These are phyloP conservation scores for Scaptomyza hsui DNA, from an alignment of 1,140 invertebrate species.

Conservation along the genomic window DNA sequence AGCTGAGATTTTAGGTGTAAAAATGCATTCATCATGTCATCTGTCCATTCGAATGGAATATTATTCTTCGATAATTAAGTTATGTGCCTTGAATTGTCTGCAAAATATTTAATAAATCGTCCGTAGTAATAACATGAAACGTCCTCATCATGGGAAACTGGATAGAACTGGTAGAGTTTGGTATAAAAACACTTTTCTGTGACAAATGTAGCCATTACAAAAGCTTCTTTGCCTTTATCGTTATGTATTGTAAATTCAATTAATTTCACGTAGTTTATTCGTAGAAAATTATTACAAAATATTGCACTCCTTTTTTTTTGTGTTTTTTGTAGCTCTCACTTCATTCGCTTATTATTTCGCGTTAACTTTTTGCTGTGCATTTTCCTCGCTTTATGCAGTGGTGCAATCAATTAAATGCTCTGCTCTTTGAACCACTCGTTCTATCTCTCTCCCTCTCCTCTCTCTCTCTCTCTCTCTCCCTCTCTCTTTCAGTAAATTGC, in stretches of 20 bases:
- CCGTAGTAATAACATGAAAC: too few relatives aligned
- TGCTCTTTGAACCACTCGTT: slow-evolving; percentile 16
- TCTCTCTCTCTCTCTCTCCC: background rate
- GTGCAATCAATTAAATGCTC: slow-evolving; percentile 46
- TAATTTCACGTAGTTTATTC: background rate
- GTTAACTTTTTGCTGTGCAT: slow-evolving; percentile 19
- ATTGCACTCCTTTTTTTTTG: slow-evolving; percentile 4
- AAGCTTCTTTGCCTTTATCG: background rate
- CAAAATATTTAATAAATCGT: too few relatives aligned
- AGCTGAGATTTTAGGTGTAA: too few relatives aligned
- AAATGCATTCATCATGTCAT: too few relatives aligned
- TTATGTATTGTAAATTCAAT: slow-evolving; percentile 5
- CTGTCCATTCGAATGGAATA: too few relatives aligned
- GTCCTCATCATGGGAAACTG: too few relatives aligned
- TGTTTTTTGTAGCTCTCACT: background rate
- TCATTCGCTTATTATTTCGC: slow-evolving; percentile 10
- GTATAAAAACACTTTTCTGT: too few relatives aligned
- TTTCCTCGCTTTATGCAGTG: slow-evolving; percentile 14
- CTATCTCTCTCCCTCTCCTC: background rate
- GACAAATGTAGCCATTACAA: too few relatives aligned
- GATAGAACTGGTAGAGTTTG: too few relatives aligned
- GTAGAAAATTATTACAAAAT: slow-evolving; percentile 22
- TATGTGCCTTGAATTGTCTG: too few relatives aligned
- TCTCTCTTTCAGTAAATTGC: background rate
- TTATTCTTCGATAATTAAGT: too few relatives aligned